phyloP scores from a whole-genome alignment of 2,113 vertebrate species.

The Mesembrinibis cayennensis region DNA sequence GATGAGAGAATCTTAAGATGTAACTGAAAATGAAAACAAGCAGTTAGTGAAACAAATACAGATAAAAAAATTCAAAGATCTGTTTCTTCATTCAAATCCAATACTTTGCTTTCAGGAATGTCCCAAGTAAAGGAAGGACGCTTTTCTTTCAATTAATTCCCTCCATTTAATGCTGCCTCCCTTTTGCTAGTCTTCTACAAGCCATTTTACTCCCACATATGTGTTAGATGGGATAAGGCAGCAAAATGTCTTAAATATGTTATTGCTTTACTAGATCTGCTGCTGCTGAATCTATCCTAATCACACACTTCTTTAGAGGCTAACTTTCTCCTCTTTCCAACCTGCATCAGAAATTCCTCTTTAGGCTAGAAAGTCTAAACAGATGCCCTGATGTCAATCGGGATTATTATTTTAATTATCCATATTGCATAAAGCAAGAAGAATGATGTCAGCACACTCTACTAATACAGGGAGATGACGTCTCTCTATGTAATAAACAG shows the following conservation, averaged over 20 bases:
- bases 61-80: background rate
- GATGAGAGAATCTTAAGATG: slow-evolving; percentile 84
- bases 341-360: background rate
- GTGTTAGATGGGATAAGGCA: background rate
- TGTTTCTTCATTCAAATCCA: background rate
- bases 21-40: slow-evolving; percentile 77
- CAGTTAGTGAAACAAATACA: slow-evolving; percentile 16
- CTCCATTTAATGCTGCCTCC: background rate
- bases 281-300: background rate
- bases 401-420: background rate
- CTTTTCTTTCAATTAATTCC: background rate
- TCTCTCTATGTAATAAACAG: background rate
- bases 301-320: background rate
- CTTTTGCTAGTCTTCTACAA: background rate
- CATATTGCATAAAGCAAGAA: background rate
- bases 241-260: background rate
- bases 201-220: background rate
- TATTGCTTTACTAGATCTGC: background rate
- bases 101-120: background rate
- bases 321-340: background rate
- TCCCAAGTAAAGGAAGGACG: background rate
- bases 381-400: background rate
- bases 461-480: background rate
- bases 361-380: background rate
- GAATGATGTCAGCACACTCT: background rate